Conservation (phyloP, 1,140 invertebrate species). For the Ooceraea biroi region DNA sequence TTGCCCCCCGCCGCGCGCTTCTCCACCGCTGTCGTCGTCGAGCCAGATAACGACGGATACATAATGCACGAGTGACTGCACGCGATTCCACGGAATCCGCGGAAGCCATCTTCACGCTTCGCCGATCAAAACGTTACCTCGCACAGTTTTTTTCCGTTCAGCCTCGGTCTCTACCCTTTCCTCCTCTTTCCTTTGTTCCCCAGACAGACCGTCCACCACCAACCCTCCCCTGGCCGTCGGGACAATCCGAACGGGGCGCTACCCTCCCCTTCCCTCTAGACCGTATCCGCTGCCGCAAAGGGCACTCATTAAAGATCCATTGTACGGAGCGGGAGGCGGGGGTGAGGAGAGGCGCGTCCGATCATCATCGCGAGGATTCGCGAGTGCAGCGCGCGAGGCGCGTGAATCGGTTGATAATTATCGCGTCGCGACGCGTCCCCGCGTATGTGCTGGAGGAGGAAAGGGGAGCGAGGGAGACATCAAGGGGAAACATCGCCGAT, state of each 20-base stretch:
- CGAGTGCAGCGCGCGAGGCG: not conserved
- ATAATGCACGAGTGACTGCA: constrained; percentile 67
- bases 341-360: not conserved
- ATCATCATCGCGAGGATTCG: constrained; percentile 26
- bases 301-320: constrained; percentile 59
- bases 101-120: constrained; percentile 64
- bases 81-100: constrained; percentile 65
- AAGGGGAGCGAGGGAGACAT: too few relatives aligned
- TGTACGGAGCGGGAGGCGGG: constrained; percentile 30
- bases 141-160: constrained; percentile 28
- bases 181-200: constrained; percentile 15
- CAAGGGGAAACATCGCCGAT: too few relatives aligned
- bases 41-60: constrained; percentile 65
- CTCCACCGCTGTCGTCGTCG: not conserved
- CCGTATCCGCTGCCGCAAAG: constrained; percentile 35
- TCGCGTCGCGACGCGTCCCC: not conserved
- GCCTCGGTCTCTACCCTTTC: constrained; percentile 3
- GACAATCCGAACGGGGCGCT: constrained; percentile 26
- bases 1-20: not conserved
- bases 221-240: not conserved
- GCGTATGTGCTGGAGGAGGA: too few relatives aligned
- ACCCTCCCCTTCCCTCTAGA: not conserved
- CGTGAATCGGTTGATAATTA: constrained; percentile 34
- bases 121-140: constrained; percentile 63
- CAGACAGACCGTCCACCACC: not conserved